Base-by-base conservation (phyloP, 2,113 vertebrate genomes). In the Leucosticte australis region DNA sequence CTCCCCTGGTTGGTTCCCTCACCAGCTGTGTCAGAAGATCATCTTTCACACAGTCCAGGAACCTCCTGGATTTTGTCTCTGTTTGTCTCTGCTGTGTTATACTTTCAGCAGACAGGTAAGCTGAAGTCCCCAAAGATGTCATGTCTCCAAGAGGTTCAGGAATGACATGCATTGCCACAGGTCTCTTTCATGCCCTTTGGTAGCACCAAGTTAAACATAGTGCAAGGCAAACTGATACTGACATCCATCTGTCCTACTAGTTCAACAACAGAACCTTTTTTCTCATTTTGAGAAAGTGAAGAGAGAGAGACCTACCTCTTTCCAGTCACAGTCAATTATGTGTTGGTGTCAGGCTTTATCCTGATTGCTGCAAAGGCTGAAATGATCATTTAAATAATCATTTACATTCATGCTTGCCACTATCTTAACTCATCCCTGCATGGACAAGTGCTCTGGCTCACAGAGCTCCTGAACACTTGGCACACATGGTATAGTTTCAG, bases 131-230 rank as follows among this genome's bases (percentile, higher is more conserved):
- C 44, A 46, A 46, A 68, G 28, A 10, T 46, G 6, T 12, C 46
- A 30, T 18, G 16, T 60, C 46, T 64, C 46, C 53, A 47, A 6
- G 30, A 73, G 46, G 30, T 65, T 77, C 18, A 77, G 42, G 37
- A 87, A 78, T 27, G 9, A 24, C 20, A 23, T 1, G 0, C 24
- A 31, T 57, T 69, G 31, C 42, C 56, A 59, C 0, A 0, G 21
- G 7, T 60, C 23, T 47, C 41, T n/a, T 71, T 15, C 4, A 14
- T 33, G 53, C 11, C 20, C 16, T 47, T 80, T 77, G 20, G 33
- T 65, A 59, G 28, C 37, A 64, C 10, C 44, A 57, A 60, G 22
- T 44, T 63, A 57, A 92, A 80, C 13, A 14, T 0, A 50, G 9
- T 22, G 17, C 20, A 62, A 59, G 46, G 41, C 17, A 50, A 4